Percentiles rank a stretch among this genome's conserved stretches.
Evolutionary conservation across 2,797 vertebrate species (phyloP).

Genomic region (Arrhamphus sclerolepis): DNA sequence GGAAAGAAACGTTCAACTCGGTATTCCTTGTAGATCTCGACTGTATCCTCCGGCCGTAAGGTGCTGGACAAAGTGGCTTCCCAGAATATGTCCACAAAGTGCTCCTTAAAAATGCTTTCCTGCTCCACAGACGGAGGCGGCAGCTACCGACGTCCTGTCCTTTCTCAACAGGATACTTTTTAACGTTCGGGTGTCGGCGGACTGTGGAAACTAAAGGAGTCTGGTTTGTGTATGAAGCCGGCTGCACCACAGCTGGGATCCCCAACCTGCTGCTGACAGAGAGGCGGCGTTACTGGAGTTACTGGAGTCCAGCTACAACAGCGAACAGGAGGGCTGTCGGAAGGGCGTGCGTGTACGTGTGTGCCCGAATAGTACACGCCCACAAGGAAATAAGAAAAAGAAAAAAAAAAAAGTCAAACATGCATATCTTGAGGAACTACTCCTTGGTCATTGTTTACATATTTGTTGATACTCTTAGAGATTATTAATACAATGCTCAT

Average conservation of each 20-base stretch:
- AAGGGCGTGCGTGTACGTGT: constrained; percentile 20
- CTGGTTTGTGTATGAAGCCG: background rate
- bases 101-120: constrained; percentile 6
- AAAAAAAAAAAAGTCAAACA: no score
- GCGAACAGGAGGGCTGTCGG: no score
- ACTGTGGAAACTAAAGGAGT: constrained; percentile 43
- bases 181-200: background rate
- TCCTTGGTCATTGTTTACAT: no score
- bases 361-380: constrained; percentile 7
- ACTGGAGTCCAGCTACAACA: background rate
- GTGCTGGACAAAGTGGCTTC: background rate
- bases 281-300: no score
- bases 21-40: constrained; percentile 15
- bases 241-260: background rate
- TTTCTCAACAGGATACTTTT: constrained; percentile 5
- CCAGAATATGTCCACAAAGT: background rate
- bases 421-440: no score
- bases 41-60: constrained; percentile 7
- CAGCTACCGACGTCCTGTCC: constrained; percentile 10
- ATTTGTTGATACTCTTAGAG: no score
- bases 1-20: constrained; percentile 13
- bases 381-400: no score
- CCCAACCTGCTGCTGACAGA: background rate
- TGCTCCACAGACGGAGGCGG: constrained; percentile 4
- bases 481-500: no score